Evolutionary conservation across 2,113 vertebrate genomes (phyloP).

Genomic region (Antigone vipio): DNA sequence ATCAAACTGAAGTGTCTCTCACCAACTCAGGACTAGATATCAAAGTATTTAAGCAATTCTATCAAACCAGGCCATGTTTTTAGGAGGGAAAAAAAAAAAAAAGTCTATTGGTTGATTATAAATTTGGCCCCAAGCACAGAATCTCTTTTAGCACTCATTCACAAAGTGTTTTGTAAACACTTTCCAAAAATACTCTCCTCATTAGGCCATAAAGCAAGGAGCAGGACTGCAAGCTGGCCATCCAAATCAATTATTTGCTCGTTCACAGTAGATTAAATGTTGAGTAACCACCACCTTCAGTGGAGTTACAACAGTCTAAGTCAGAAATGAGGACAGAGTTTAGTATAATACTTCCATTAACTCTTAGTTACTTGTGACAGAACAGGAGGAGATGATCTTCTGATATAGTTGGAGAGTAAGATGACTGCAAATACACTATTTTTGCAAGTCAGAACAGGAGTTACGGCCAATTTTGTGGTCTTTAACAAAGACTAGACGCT

Average conservation of each 20-base stretch:
- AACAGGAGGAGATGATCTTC: background rate
- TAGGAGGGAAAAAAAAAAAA: background rate
- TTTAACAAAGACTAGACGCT: background rate
- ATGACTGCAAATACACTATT: background rate
- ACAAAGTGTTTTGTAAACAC: background rate
- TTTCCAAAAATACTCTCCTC: slow-evolving; percentile 35
- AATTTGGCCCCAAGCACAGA: background rate
- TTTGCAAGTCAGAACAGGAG: background rate
- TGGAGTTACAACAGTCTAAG: background rate
- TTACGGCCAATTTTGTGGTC: background rate
- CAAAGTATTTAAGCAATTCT: background rate
- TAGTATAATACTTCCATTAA: background rate
- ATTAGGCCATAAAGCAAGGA: background rate
- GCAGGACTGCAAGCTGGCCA: background rate
- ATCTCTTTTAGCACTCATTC: background rate
- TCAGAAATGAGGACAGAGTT: background rate
- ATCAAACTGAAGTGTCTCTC: background rate
- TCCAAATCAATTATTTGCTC: background rate
- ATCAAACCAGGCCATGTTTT: background rate
- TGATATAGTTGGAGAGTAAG: background rate
- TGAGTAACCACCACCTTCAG: background rate
- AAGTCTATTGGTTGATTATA: background rate
- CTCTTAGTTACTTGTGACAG: background rate
- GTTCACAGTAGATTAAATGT: slow-evolving; percentile 1
- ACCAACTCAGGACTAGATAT: background rate